Conservation (phyloP, 2,113 vertebrate genomes). For the Dolichallabes microphthalmus region DNA sequence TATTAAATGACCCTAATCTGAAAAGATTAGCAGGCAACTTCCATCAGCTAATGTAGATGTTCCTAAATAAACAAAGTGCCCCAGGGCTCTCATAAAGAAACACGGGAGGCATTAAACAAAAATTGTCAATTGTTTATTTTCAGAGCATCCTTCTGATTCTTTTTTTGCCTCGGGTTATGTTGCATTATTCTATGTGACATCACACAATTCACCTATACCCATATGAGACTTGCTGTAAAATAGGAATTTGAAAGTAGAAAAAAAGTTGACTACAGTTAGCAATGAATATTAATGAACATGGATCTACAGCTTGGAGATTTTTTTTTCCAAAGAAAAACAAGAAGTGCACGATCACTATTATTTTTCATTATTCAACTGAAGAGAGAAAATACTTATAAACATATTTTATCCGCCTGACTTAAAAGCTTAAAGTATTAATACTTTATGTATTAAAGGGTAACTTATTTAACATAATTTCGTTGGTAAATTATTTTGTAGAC, state of each 20-base stretch:
- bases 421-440: not conserved
- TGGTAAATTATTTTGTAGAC: not conserved
- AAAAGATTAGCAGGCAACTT: conserved; percentile 30
- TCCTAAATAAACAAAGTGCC: conserved; percentile 8
- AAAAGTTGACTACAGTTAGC: not conserved
- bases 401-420: not conserved
- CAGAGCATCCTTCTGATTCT: not conserved
- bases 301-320: not conserved
- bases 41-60: conserved; percentile 6
- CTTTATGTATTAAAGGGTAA: too few species aligned
- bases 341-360: not conserved
- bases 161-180: not conserved
- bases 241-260: conserved; percentile 8
- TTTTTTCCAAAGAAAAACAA: not conserved
- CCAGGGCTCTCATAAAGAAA: not conserved
- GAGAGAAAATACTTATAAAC: not conserved
- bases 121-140: conserved; percentile 8
- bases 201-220: not conserved
- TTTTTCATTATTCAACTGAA: not conserved
- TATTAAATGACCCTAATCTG: conserved; percentile 40
- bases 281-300: conserved; percentile 1
- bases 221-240: not conserved
- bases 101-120: not conserved
- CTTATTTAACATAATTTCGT: not conserved
- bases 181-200: not conserved